phyloP scores from a whole-genome alignment of 1,140 invertebrate species.

The Sitophilus oryzae region DNA sequence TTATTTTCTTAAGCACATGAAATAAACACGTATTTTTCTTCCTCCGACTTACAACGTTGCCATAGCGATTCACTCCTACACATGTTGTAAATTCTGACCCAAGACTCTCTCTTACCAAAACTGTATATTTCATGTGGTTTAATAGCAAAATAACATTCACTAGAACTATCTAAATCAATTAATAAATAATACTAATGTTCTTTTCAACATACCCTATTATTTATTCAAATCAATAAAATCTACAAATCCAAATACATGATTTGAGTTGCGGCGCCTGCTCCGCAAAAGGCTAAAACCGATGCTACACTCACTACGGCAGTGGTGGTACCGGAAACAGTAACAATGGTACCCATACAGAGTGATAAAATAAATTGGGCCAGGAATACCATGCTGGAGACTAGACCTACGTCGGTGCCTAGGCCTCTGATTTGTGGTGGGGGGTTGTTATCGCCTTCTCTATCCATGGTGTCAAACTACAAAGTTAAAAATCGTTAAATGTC shows the following conservation, averaged over 20 bases:
- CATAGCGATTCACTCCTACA: no score
- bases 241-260: constrained; percentile 80
- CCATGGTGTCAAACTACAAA: constrained; percentile 57
- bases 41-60: no score
- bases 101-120: no score
- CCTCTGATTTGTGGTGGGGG: constrained; percentile 76
- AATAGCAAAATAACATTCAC: no score
- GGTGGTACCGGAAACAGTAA: constrained; percentile 74
- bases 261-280: constrained; percentile 75
- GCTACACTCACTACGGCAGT: constrained; percentile 81
- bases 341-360: constrained; percentile 78
- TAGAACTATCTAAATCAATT: no score
- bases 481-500: constrained; percentile 42
- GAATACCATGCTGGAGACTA: constrained; percentile 93
- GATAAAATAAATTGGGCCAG: constrained; percentile 88
- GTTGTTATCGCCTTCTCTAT: constrained; percentile 44
- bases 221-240: no score
- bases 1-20: no score
- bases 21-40: no score
- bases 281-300: constrained; percentile 73
- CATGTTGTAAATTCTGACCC: no score
- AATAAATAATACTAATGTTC: no score
- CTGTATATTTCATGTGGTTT: no score
- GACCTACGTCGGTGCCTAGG: constrained; percentile 87
- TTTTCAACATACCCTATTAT: no score